Percentiles rank a stretch among this genome's conserved stretches.
Conservation (phyloP, 2,797 vertebrate genomes). For the Mus caroli region DNA sequence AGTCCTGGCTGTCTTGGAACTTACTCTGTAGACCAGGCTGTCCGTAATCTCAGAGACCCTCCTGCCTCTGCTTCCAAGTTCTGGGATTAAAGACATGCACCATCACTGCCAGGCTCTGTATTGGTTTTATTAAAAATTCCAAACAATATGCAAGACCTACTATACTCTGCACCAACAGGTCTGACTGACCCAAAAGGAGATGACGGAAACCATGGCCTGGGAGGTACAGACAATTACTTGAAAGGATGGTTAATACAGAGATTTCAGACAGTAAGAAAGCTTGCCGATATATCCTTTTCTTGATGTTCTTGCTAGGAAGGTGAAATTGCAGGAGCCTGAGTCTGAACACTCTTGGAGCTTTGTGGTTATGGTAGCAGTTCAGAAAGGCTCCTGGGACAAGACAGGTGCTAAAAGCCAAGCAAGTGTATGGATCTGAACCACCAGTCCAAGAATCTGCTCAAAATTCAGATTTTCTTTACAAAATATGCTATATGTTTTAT, state of each 20-base stretch:
- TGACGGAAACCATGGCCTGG: neutral
- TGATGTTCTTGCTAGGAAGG: neutral
- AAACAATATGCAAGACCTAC: neutral
- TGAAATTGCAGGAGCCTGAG: neutral
- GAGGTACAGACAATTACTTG: neutral
- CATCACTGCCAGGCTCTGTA: too few relatives aligned
- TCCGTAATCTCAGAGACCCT: neutral
- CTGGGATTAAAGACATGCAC: neutral
- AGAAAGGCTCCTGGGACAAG: neutral
- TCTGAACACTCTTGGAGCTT: neutral
- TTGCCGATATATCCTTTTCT: neutral
- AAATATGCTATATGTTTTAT: neutral
- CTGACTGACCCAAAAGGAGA: neutral
- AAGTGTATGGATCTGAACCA: neutral
- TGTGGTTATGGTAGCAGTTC: neutral
- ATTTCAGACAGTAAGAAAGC: neutral
- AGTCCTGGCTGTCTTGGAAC: neutral
- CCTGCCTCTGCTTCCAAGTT: neutral
- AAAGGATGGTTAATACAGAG: neutral
- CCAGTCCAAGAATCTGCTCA: neutral
- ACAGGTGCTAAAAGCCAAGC: too few relatives aligned
- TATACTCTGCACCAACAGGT: neutral
- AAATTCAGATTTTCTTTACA: neutral
- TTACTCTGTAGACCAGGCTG: neutral
- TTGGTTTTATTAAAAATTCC: neutral